These are phyloP conservation scores for Campoletis raptor DNA, from an alignment of 2,888 invertebrate genomes.

Conservation along the genomic window DNA sequence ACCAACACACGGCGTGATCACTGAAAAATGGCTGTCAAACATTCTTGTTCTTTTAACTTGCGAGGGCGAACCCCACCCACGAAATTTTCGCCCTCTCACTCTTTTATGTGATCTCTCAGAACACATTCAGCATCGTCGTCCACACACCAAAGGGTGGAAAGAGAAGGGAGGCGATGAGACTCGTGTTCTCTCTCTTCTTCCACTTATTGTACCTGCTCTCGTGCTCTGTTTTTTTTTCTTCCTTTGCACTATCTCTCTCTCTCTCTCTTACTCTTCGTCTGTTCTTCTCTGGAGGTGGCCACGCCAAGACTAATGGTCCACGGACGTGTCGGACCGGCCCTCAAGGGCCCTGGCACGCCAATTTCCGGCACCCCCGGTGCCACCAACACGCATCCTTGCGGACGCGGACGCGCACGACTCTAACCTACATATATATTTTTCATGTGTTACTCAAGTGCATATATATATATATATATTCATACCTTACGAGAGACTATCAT, in stretches of 20 bases:
- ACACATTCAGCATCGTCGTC: slow-evolving; percentile 33
- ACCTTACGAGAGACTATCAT: slow-evolving; percentile 31
- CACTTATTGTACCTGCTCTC: slow-evolving; percentile 66
- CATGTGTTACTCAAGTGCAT: not conserved
- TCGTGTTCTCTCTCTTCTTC: slow-evolving; percentile 29
- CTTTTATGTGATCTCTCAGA: slow-evolving; percentile 57
- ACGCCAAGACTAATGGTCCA: slow-evolving; percentile 79
- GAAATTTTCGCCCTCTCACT: slow-evolving; percentile 41
- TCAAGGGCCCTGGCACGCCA: slow-evolving; percentile 77
- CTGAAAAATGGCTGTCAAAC: slow-evolving; percentile 84
- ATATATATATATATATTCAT: not conserved
- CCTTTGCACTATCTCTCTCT: slow-evolving; percentile 68
- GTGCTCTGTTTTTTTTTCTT: slow-evolving; percentile 63
- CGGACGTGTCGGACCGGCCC: slow-evolving; percentile 77
- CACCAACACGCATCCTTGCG: slow-evolving; percentile 67
- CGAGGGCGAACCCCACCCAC: slow-evolving; percentile 78
- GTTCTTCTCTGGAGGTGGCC: slow-evolving; percentile 68
- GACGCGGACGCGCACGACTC: slow-evolving; percentile 46
- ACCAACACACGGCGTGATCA: slow-evolving; percentile 83
- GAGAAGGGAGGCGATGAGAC: not conserved
- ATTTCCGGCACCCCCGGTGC: slow-evolving; percentile 76
- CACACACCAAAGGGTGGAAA: slow-evolving; percentile 10
- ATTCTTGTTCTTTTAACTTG: slow-evolving; percentile 83
- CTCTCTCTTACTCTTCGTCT: slow-evolving; percentile 69
- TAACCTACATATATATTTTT: slow-evolving; percentile 24